Conservation (phyloP, 92 coral and sea anemone species). For the Porites cylindrica region DNA sequence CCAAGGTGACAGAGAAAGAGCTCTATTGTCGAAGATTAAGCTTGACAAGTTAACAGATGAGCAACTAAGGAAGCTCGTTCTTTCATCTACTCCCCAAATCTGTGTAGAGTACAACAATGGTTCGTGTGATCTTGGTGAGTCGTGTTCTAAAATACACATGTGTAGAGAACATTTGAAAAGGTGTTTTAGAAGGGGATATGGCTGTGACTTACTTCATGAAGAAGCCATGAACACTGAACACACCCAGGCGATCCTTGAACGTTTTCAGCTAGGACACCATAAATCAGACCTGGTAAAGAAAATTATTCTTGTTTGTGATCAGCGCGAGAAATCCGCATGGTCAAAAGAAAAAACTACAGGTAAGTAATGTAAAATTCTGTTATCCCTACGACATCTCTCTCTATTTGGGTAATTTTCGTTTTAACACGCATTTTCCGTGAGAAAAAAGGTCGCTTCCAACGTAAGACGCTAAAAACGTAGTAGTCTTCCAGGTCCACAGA, state of each 20-base stretch:
- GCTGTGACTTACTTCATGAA: slow-evolving; percentile 66
- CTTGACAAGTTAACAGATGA: slow-evolving; percentile 52
- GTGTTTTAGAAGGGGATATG: slow-evolving; percentile 38
- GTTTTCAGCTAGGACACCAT: slow-evolving; percentile 26
- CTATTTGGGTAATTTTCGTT: too few relatives aligned
- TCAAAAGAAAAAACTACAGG: background rate
- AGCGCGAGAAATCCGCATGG: slow-evolving; percentile 12
- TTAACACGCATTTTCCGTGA: too few relatives aligned
- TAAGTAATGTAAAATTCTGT: background rate
- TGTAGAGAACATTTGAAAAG: slow-evolving; percentile 70
- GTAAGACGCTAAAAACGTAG: too few relatives aligned
- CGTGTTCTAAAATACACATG: slow-evolving; percentile 67
- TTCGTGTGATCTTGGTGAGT: slow-evolving; percentile 33
- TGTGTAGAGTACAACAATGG: slow-evolving; percentile 71
- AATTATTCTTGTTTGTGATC: slow-evolving; percentile 51
- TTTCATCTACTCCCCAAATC: slow-evolving; percentile 47
- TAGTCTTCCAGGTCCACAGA: too few relatives aligned
- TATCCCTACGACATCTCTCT: too few relatives aligned
- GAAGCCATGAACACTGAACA: slow-evolving; percentile 49
- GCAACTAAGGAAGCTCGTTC: slow-evolving; percentile 58
- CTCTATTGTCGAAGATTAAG: slow-evolving; percentile 42
- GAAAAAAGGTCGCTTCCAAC: too few relatives aligned
- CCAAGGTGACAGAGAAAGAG: slow-evolving; percentile 19
- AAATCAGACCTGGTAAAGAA: slow-evolving; percentile 43
- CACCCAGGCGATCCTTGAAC: slow-evolving; percentile 58